These are phyloP conservation scores for Anableps anableps DNA, from an alignment of 2,797 vertebrate genomes.

Conservation along the genomic window DNA sequence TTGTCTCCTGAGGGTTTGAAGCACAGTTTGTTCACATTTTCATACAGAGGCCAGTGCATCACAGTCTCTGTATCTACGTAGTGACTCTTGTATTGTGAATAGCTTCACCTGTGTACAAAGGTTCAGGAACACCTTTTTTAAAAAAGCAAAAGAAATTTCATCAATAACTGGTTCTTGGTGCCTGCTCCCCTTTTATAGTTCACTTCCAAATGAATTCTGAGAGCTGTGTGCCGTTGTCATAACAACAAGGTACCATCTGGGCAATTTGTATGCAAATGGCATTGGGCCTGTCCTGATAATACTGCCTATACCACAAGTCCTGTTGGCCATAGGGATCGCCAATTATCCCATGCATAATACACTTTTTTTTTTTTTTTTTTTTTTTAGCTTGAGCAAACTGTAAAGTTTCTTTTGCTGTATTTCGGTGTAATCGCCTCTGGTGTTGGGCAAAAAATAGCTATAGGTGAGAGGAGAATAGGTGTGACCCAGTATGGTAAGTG, in stretches of 20 bases:
- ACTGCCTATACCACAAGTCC: conserved; percentile 69
- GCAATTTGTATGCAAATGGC: conserved; percentile 86
- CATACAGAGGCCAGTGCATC: not conserved
- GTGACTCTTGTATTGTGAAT: conserved; percentile 16
- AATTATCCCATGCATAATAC: conserved; percentile 55
- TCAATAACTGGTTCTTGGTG: conserved; percentile 58
- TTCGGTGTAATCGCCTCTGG: conserved; percentile 30
- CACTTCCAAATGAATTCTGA: conserved; percentile 77
- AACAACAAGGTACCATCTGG: conserved; percentile 87
- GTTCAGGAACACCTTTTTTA: conserved; percentile 33
- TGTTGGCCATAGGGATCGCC: conserved; percentile 79
- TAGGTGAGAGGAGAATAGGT: conserved; percentile 47
- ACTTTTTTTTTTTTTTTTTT: not conserved
- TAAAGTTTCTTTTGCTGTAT: conserved; percentile 7
- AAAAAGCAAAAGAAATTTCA: conserved; percentile 47
- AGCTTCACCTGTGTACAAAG: conserved; percentile 30
- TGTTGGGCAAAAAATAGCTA: conserved; percentile 25
- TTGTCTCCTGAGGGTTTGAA: not conserved
- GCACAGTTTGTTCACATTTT: not conserved
- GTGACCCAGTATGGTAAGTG: conserved; percentile 47
- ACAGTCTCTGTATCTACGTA: not conserved
- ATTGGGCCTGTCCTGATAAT: conserved; percentile 77
- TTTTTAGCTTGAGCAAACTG: conserved; percentile 11
- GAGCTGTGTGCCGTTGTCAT: conserved; percentile 83
- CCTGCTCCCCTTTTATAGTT: conserved; percentile 72